Evolutionary conservation across 2,113 vertebrate species (phyloP).

Genomic region (Thinocorus orbignyianus): DNA sequence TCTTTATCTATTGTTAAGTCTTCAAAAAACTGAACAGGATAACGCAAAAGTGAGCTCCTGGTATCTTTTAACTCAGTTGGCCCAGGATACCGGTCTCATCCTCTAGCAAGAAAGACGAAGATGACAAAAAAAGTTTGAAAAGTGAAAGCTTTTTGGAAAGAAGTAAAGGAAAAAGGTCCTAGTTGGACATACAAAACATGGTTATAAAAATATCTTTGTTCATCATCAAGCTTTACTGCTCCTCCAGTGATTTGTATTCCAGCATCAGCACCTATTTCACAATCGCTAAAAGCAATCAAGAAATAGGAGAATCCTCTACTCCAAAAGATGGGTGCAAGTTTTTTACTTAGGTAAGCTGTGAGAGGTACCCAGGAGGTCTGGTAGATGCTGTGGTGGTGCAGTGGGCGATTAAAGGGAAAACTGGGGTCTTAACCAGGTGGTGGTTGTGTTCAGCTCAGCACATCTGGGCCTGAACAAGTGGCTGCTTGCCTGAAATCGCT

Average conservation of each 20-base stretch:
- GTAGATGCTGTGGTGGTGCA: not conserved
- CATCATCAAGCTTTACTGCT: not conserved
- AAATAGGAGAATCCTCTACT: not conserved
- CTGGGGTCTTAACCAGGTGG: accelerated
- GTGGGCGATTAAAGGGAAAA: not conserved
- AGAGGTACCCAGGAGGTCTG: not conserved
- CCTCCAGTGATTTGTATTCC: not conserved
- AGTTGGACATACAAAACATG: not conserved
- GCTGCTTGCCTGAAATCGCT: not conserved
- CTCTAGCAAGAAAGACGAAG: not conserved
- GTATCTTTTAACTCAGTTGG: not conserved
- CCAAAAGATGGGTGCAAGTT: not conserved
- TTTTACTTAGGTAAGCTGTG: too few relatives aligned
- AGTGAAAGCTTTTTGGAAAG: not conserved
- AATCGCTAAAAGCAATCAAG: not conserved
- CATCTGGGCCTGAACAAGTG: not conserved
- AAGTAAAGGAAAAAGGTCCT: not conserved
- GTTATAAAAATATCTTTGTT: not conserved
- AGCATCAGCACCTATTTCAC: not conserved
- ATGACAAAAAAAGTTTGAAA: not conserved
- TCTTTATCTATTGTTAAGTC: not conserved
- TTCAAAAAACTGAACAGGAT: not conserved
- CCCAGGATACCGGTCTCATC: not conserved
- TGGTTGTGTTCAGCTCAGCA: not conserved
- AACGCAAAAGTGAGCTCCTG: not conserved